Conservation (phyloP, 2,797 vertebrate species). For the Poeciliopsis gracilis region DNA sequence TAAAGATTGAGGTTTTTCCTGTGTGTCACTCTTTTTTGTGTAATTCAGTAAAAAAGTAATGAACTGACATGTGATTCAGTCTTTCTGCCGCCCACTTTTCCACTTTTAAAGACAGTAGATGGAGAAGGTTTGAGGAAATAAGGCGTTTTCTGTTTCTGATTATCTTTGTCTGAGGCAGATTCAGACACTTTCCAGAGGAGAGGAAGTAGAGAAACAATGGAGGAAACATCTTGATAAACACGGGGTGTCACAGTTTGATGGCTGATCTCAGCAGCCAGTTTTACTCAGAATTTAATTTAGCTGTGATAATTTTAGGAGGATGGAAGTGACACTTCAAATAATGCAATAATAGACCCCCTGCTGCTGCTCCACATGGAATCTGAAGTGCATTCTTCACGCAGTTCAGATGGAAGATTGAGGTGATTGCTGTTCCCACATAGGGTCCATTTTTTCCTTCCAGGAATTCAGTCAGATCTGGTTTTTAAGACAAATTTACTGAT, state of each 20-base stretch:
- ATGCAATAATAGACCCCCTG: background rate
- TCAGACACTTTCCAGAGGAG: background rate
- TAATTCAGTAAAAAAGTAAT: background rate
- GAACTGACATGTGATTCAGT: too few species aligned
- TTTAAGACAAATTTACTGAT: slow-evolving; percentile 27
- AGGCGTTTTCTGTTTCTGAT: background rate
- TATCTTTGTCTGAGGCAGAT: slow-evolving; percentile 2
- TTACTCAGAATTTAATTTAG: background rate
- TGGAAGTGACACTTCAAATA: slow-evolving; percentile 3
- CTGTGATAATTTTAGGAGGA: slow-evolving; percentile 1
- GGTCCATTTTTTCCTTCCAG: background rate
- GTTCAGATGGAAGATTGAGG: slow-evolving; percentile 3
- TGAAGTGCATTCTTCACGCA: slow-evolving; percentile 13
- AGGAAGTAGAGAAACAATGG: slow-evolving; percentile 2
- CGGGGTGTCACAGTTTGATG: slow-evolving; percentile 5
- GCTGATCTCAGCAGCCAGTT: slow-evolving; percentile 6
- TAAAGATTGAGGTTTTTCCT: background rate
- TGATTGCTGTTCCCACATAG: background rate
- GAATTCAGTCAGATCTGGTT: slow-evolving; percentile 1
- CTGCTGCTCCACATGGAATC: slow-evolving; percentile 16
- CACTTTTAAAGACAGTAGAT: background rate
- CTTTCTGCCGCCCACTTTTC: too few species aligned
- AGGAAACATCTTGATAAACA: slow-evolving; percentile 2
- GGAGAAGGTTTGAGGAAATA: background rate
- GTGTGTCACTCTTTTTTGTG: background rate